These are phyloP conservation scores for Keiferia lycopersicella DNA, from an alignment of 2,888 invertebrate species.

Conservation along the genomic window DNA sequence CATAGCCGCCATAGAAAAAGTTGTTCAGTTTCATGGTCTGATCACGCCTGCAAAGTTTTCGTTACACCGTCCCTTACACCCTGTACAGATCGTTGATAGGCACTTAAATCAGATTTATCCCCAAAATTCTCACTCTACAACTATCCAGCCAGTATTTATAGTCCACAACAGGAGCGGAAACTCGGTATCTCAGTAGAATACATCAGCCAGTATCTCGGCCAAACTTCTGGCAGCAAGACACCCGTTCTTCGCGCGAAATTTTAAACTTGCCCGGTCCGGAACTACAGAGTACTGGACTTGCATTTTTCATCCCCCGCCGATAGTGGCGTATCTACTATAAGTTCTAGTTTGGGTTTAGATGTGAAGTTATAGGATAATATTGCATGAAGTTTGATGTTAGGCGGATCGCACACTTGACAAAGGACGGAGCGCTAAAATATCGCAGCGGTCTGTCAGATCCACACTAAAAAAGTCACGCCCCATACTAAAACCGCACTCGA, in stretches of 20 bases:
- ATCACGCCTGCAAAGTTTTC: no score
- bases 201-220: constrained; percentile 16
- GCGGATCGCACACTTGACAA: no score
- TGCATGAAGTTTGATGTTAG: no score
- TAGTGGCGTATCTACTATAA: not conserved
- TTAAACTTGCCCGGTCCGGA: constrained; percentile 26
- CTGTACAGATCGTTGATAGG: not conserved
- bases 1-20: no score
- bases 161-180: constrained; percentile 7
- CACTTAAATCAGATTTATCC: not conserved
- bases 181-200: constrained; percentile 17
- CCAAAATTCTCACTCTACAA: not conserved
- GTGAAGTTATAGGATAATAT: constrained; percentile 3
- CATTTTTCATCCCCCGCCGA: constrained; percentile 31
- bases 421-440: no score
- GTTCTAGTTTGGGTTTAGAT: constrained; percentile 15
- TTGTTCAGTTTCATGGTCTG: no score
- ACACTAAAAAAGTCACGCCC: no score
- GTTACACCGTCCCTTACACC: no score
- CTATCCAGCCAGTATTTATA: constrained; percentile 14
- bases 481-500: no score
- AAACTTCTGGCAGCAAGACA: constrained; percentile 22
- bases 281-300: constrained; percentile 12
- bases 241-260: constrained; percentile 29
- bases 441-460: no score